These are phyloP conservation scores for Podarcis muralis DNA, from an alignment of 2,113 vertebrate genomes.

Conservation along the genomic window DNA sequence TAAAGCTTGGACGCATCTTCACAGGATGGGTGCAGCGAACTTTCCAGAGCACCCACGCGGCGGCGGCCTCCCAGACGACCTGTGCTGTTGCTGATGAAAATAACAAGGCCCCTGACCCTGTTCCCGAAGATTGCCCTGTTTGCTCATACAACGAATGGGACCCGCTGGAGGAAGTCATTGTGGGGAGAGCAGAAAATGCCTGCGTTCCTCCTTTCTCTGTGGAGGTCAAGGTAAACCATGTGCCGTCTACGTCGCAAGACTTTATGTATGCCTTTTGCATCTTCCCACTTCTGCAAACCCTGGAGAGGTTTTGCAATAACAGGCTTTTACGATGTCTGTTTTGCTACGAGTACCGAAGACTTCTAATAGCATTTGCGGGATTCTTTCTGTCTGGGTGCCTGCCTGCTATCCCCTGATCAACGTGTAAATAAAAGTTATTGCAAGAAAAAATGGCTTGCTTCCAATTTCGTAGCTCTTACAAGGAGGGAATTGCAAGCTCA, in stretches of 20 bases:
- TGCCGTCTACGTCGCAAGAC: not conserved
- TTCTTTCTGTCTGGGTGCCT: not conserved
- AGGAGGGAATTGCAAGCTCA: no score
- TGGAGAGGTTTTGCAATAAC: not conserved
- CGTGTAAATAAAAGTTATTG: no score
- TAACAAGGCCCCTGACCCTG: slow-evolving; percentile 72
- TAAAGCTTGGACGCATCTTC: slow-evolving; percentile 82
- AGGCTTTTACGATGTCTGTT: not conserved
- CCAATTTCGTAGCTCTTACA: no score
- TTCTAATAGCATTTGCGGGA: not conserved
- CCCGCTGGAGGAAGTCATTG: slow-evolving; percentile 95
- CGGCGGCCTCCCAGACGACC: slow-evolving; percentile 77
- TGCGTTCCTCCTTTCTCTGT: slow-evolving; percentile 93
- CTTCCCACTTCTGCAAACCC: not conserved
- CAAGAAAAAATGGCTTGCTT: no score
- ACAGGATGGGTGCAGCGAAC: slow-evolving; percentile 88
- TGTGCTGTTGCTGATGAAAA: slow-evolving; percentile 80
- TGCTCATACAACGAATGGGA: slow-evolving; percentile 97
- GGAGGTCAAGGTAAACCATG: slow-evolving; percentile 92
- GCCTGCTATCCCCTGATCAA: not conserved
- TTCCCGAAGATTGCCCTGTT: slow-evolving; percentile 86
- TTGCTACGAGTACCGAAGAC: not conserved
- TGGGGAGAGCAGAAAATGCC: slow-evolving; percentile 95
- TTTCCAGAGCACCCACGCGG: slow-evolving; percentile 91
- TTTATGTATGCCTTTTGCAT: not conserved